Percentiles rank a stretch among this genome's conserved stretches.
phyloP scores from a whole-genome alignment of 2,888 invertebrate species.

The Phortica magna region DNA sequence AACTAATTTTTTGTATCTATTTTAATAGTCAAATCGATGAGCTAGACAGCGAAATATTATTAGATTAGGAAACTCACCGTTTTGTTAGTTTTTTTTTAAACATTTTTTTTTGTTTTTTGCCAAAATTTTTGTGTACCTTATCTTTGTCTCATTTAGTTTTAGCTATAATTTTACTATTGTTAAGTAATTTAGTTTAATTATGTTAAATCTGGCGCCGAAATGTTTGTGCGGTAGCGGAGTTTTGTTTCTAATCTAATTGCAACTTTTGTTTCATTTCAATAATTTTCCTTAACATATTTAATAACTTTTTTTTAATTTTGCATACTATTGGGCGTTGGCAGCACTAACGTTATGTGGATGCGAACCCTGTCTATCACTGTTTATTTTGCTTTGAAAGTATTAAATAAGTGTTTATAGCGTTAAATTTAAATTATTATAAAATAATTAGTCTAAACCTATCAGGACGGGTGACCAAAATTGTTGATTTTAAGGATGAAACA shows the following conservation, averaged over 20 bases:
- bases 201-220: too few species aligned
- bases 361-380: too few species aligned
- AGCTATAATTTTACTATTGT: conserved; percentile 75
- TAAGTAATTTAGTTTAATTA: conserved; percentile 61
- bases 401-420: too few species aligned
- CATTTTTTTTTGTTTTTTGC: conserved; percentile 57
- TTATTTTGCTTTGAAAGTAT: too few species aligned
- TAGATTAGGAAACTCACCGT: conserved; percentile 76
- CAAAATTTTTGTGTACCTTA: conserved; percentile 59
- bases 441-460: too few species aligned
- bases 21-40: conserved; percentile 35
- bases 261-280: conserved; percentile 14
- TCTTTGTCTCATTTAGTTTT: conserved; percentile 61
- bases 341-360: conserved; percentile 38
- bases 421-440: too few species aligned
- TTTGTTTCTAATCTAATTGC: conserved; percentile 59
- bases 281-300: conserved; percentile 32
- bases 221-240: conserved; percentile 47
- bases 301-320: not conserved
- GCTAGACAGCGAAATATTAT: conserved; percentile 31
- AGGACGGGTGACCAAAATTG: too few species aligned
- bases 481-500: too few species aligned
- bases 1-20: conserved; percentile 50
- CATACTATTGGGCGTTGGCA: conserved; percentile 18
- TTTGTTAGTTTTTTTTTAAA: conserved; percentile 51